A percentile compares a stretch with the other conserved stretches of the same genome.
Evolutionary conservation across 1,140 invertebrate genomes (phyloP).

Genomic region (Chymomyza costata): DNA sequence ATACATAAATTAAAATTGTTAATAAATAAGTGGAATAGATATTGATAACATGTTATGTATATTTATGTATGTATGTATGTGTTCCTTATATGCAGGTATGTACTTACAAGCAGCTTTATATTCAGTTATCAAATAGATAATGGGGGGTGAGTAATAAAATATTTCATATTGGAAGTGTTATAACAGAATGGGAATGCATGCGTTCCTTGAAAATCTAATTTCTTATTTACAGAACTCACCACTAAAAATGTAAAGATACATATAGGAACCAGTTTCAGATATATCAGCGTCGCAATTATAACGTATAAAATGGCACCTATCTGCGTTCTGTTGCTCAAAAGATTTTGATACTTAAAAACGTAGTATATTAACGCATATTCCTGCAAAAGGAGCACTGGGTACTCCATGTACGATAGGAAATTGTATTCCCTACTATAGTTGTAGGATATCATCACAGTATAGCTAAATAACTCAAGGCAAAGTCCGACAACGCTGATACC

Average conservation of each 20-base stretch:
- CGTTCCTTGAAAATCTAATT: too few relatives aligned
- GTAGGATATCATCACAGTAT: conserved; percentile 82
- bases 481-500: conserved; percentile 61
- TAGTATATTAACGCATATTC: conserved; percentile 81
- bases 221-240: conserved; percentile 78
- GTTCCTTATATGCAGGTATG: too few relatives aligned
- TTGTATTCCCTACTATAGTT: conserved; percentile 82
- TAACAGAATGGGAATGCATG: too few relatives aligned
- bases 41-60: too few relatives aligned
- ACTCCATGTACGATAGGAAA: conserved; percentile 82
- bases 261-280: conserved; percentile 78
- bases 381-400: conserved; percentile 81
- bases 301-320: conserved; percentile 77
- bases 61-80: too few relatives aligned
- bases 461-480: conserved; percentile 77
- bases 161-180: too few relatives aligned
- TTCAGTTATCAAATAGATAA: too few relatives aligned
- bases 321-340: conserved; percentile 76
- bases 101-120: too few relatives aligned
- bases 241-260: conserved; percentile 78
- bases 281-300: conserved; percentile 75
- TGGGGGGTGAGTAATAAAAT: too few relatives aligned
- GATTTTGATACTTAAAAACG: conserved; percentile 79
- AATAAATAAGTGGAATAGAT: too few relatives aligned
- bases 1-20: too few relatives aligned